Percentiles rank a stretch among this genome's conserved stretches.
Conservation (phyloP, 1,140 invertebrate species). For the Metaphire vulgaris region DNA sequence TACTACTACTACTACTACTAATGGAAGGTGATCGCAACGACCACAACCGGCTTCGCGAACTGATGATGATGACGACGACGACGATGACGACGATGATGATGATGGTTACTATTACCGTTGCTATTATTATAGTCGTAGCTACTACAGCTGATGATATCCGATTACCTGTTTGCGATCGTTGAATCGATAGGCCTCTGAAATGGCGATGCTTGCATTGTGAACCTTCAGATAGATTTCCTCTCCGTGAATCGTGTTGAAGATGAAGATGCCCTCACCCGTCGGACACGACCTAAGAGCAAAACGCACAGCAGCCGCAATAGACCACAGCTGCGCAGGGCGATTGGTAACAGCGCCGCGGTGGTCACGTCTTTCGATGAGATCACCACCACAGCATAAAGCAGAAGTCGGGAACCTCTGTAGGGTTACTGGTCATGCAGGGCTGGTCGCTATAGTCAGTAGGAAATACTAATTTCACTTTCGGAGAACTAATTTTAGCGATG, state of each 20-base stretch:
- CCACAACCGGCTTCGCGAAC: too few species aligned
- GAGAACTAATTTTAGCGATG: too few species aligned
- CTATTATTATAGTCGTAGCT: neutral
- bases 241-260: conserved; percentile 45
- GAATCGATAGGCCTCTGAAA: conserved; percentile 40
- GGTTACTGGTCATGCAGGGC: too few species aligned
- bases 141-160: neutral
- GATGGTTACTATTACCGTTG: neutral
- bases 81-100: neutral
- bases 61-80: too few species aligned
- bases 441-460: too few species aligned
- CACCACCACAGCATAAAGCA: too few species aligned
- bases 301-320: neutral
- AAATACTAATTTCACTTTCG: too few species aligned
- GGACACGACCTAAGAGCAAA: conserved; percentile 37
- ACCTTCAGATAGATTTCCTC: conserved; percentile 46
- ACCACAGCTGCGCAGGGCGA: too few species aligned
- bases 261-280: conserved; percentile 47
- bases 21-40: neutral
- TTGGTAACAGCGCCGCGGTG: too few species aligned
- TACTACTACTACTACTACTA: neutral
- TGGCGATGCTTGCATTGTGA: conserved; percentile 45
- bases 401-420: too few species aligned
- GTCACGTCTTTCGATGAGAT: too few species aligned
- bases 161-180: neutral